Evolutionary conservation across 2,888 invertebrate genomes (phyloP), one percentile per base, ranked within the genome.

Genomic region (Octodonta nipae): DNA sequence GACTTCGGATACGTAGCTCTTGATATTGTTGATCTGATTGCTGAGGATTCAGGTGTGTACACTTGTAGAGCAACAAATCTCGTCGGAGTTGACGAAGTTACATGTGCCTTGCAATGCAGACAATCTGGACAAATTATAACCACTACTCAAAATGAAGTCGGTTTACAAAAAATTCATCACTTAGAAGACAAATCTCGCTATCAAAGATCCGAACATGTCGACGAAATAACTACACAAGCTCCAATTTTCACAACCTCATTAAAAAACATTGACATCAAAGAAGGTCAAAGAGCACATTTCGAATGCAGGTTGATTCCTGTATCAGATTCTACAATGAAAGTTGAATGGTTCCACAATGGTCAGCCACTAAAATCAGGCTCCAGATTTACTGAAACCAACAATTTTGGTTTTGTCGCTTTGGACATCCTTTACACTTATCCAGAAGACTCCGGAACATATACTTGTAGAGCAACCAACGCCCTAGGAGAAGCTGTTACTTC

Each of bases 1-100:
- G 96, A 98, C 62, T 96, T 98, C 63, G 96, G 96, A 24, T 96
- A 93, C 57, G 96, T 96, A 13, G 93, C 95, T 10, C 69, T 99
- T 41, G 96, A 96, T 55, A 88, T 98, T 41, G 78, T 93, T 44
- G 93, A 93, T 57, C 68, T 92, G 33, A 93, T 93, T 56, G 87
- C 92, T 33, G 95, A 96, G 67, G 96, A 98, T 63, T 79, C 84
- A 1, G 93, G 88, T 28, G 73, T 80, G 13, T 98, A 96, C 61
- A 93, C 92, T 3, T 91, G 93, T 56, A 73, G 88, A 37, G 92
- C 95, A 12, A 81, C 83, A 1, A 98, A 95, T 56, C 66, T 83
- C 15, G 74, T 86, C 14, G 98, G 98, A 28, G 75, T 75, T 38
- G 92, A 88, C 55, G 89, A 89, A 65, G 83, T 82, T 1, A 73